Evolutionary conservation across 1,140 invertebrate genomes (phyloP), one percentile per base, ranked within the genome.

Genomic region (Ostrea edulis): DNA sequence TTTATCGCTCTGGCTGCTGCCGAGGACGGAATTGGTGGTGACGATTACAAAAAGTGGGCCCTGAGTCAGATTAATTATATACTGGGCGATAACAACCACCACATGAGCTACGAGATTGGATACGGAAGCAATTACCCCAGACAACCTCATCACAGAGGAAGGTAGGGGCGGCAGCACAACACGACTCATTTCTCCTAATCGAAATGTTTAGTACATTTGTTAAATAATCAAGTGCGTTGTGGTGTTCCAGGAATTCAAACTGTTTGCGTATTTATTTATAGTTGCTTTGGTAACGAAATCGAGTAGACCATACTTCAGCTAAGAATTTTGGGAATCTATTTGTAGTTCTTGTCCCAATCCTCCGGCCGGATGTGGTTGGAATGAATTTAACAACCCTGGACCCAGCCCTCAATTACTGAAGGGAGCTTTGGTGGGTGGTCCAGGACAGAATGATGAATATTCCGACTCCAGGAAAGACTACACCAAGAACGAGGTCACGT

Each of bases 51-150:
- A 25, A 90, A 94, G 82, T 96, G 96, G 91, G 96, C 96, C 5
- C 94, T 95, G 87, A 90, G 95, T 89, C 96, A 97, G 93, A 96
- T 97, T 77, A 93, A 96, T 90, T 97, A 97, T 92, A 96, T 96
- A 87, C 94, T 97, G 2, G 96, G 96, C 4, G 95, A 96, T 86
- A 94, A 94, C 91, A 96, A 96, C 4, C 94, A 95, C 68, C 96
- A 96, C 8, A 95, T 95, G 83, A 97, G 96, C 91, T 97, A 95
- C 92, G 96, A 97, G 0, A 96, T 97, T 25, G 96, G 96, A n/a
- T 97, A 95, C 92, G 96, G 96, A 4, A 92, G 93, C 71, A 96
- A 96, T 92, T 96, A 95, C 84, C 96, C 96, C 0, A 92, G 92
- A 94, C 8, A 95, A 3, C 93, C 93, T 8, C 93, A 94, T 84